Percentiles rank a stretch among this genome's conserved stretches.
These are phyloP conservation scores for Valencia hispanica DNA, from an alignment of 2,797 vertebrate genomes.

Conservation along the genomic window DNA sequence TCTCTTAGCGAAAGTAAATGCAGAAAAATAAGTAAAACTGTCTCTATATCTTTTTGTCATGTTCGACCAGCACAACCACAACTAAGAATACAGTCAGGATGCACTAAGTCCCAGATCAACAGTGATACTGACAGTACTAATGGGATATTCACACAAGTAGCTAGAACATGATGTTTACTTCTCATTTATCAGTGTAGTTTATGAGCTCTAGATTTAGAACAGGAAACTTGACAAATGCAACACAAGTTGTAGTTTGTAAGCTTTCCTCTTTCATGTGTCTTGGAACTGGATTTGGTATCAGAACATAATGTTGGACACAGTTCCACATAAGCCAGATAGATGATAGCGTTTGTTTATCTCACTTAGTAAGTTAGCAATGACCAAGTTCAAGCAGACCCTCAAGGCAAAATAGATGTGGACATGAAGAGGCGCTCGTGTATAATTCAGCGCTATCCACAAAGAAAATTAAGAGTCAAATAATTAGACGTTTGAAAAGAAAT, in stretches of 20 bases:
- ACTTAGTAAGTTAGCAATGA: conserved; percentile 60
- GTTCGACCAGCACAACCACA: conserved; percentile 44
- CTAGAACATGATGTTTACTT: conserved; percentile 58
- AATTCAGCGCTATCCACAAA: conserved; percentile 63
- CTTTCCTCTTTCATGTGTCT: conserved; percentile 30
- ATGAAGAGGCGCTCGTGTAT: conserved; percentile 55
- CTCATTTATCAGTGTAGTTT: conserved; percentile 52
- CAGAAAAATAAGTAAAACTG: conserved; percentile 46
- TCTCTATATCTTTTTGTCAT: conserved; percentile 33
- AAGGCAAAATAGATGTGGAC: conserved; percentile 71
- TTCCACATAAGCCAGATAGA: conserved; percentile 44
- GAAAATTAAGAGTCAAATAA: conserved; percentile 66
- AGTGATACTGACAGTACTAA: conserved; percentile 46
- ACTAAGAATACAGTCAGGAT: conserved; percentile 55
- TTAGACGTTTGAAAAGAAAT: conserved; percentile 69
- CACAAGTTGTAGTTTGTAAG: conserved; percentile 34
- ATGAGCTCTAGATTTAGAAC: conserved; percentile 32
- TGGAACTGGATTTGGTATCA: conserved; percentile 19
- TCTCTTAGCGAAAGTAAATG: conserved; percentile 33
- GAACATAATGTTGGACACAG: conserved; percentile 26
- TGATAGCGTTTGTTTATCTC: conserved; percentile 42
- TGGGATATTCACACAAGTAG: conserved; percentile 59
- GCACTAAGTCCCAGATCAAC: conserved; percentile 61
- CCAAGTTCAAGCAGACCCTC: conserved; percentile 66
- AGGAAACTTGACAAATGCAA: conserved; percentile 47